Evolutionary conservation across 2,113 vertebrate species (phyloP).

Genomic region (Campylomormyrus tamandua): DNA sequence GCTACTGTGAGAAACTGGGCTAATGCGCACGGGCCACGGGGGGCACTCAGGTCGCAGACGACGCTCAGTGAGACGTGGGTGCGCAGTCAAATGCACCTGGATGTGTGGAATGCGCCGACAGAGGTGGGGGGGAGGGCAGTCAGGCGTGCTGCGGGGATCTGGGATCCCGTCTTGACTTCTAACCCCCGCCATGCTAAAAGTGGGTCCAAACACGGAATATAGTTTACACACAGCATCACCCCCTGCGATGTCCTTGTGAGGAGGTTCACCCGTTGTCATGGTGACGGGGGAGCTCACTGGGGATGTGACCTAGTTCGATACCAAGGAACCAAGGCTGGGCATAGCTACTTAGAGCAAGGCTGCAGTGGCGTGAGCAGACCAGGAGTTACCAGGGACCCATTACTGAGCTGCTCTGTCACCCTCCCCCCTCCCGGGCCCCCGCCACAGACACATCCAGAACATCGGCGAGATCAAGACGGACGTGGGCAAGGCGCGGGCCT

Average conservation of each 20-base stretch:
- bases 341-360: background rate
- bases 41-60: constrained; percentile 33
- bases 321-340: background rate
- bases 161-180: background rate
- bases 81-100: constrained; percentile 61
- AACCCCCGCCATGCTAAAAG: background rate
- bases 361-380: background rate
- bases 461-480: constrained; percentile 97
- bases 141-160: constrained; percentile 24
- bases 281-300: background rate
- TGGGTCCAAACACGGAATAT: background rate
- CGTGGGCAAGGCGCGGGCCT: constrained; percentile 92
- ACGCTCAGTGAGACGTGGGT: constrained; percentile 44
- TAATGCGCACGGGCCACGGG: constrained; percentile 31
- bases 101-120: constrained; percentile 40
- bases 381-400: background rate
- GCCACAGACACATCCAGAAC: constrained; percentile 88
- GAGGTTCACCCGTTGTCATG: background rate
- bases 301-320: background rate
- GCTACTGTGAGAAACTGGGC: constrained; percentile 50
- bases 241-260: background rate
- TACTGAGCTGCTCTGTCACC: background rate
- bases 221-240: background rate
- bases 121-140: constrained; percentile 34
- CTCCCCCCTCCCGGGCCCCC: background rate